Evolutionary conservation across 2,113 vertebrate species (phyloP).

Genomic region (Tupaia chinensis): DNA sequence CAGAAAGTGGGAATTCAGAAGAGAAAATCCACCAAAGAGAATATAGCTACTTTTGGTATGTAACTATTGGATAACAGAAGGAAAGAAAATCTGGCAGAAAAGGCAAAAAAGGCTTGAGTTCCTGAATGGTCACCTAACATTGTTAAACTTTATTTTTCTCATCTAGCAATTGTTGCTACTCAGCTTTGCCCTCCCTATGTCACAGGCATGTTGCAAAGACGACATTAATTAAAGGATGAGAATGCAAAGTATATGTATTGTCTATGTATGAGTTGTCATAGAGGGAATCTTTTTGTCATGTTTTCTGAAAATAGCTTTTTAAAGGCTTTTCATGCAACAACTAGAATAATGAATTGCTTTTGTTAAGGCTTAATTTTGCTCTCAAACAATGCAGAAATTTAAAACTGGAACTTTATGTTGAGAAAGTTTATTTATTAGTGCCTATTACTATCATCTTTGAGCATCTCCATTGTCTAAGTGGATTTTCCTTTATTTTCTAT

Average conservation of each 20-base stretch:
- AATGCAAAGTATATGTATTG: neutral
- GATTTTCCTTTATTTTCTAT: neutral
- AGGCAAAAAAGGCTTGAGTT: neutral
- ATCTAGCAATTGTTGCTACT: neutral
- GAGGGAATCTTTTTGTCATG: neutral
- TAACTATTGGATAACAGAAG: neutral
- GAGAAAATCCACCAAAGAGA: constrained; percentile 15
- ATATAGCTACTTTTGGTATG: neutral
- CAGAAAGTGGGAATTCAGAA: constrained; percentile 7
- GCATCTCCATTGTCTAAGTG: neutral
- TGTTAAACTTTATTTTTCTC: constrained; percentile 31
- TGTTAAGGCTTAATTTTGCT: constrained; percentile 12
- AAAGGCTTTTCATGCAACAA: neutral
- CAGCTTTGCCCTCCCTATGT: neutral
- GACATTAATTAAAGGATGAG: constrained; percentile 6
- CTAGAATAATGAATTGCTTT: neutral
- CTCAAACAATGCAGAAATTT: neutral
- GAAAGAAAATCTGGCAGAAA: constrained; percentile 15
- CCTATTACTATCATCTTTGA: neutral
- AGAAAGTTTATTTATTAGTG: neutral
- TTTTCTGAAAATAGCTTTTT: constrained; percentile 43
- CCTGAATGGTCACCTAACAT: neutral
- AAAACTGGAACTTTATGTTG: neutral
- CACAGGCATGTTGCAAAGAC: neutral
- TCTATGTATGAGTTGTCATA: neutral